phyloP scores from a whole-genome alignment of 1,140 invertebrate genomes.

The Magallana ariakensis region DNA sequence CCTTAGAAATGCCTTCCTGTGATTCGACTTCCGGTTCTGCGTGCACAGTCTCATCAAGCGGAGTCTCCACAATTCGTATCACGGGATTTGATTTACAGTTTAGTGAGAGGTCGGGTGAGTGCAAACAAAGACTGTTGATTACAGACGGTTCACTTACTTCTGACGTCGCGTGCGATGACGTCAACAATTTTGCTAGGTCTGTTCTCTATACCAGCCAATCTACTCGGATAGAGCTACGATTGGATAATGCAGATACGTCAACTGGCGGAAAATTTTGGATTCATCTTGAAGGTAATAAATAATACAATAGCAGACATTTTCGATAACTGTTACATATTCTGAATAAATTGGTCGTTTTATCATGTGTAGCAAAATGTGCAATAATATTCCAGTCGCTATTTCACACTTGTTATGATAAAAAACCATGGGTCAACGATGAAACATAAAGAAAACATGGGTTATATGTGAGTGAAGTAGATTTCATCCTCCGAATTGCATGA shows the following conservation, averaged over 20 bases:
- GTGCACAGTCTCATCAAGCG: not conserved
- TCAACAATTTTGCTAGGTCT: not conserved
- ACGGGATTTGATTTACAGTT: constrained; percentile 15
- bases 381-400: not conserved
- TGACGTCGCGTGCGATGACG: constrained; percentile 6
- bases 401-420: no score
- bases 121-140: constrained; percentile 2
- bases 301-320: not conserved
- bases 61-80: not conserved
- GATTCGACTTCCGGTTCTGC: not conserved
- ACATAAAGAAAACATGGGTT: not conserved
- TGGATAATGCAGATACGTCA: not conserved
- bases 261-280: not conserved
- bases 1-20: constrained; percentile 17
- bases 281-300: not conserved
- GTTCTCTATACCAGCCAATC: not conserved
- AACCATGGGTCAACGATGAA: no score
- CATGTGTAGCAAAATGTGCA: no score
- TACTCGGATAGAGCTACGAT: not conserved
- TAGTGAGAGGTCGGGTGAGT: not conserved
- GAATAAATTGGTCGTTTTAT: not conserved
- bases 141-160: not conserved
- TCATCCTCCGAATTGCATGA: not conserved
- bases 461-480: not conserved
- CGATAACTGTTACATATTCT: not conserved